phyloP scores from a whole-genome alignment of 2,113 vertebrate genomes.

The Colius striatus region DNA sequence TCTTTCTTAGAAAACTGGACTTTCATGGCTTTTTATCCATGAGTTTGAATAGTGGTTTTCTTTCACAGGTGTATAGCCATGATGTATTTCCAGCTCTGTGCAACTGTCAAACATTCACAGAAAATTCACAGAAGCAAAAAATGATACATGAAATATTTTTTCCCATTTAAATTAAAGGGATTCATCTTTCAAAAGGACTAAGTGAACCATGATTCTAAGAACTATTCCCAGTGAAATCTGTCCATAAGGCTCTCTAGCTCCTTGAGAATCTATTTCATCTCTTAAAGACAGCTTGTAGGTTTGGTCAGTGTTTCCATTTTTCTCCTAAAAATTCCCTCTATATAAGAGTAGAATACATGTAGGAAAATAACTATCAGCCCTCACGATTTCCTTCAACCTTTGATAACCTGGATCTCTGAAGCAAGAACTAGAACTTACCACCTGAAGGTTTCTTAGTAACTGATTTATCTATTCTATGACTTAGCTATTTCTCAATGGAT shows the following conservation, averaged over 20 bases:
- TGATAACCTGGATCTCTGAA: neutral
- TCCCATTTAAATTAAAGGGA: neutral
- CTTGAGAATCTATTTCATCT: neutral
- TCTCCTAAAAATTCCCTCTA: neutral
- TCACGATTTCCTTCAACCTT: neutral
- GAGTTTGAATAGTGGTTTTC: neutral
- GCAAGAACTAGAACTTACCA: neutral
- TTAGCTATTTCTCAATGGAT: neutral
- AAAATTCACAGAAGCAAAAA: neutral
- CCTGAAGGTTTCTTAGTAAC: neutral
- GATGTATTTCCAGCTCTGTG: neutral
- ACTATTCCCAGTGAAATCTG: neutral
- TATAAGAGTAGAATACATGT: neutral
- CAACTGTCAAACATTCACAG: neutral
- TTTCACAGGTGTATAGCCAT: neutral
- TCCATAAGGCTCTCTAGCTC: neutral
- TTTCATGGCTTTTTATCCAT: neutral
- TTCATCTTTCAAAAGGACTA: neutral
- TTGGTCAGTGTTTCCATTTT: neutral
- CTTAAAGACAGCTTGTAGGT: neutral
- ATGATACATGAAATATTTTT: neutral
- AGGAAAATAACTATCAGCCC: neutral
- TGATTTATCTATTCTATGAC: neutral
- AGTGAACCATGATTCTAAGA: too few relatives aligned
- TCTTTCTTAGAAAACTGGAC: neutral